Base-by-base conservation (phyloP, 2,113 vertebrate species). In the Polypterus senegalus region DNA sequence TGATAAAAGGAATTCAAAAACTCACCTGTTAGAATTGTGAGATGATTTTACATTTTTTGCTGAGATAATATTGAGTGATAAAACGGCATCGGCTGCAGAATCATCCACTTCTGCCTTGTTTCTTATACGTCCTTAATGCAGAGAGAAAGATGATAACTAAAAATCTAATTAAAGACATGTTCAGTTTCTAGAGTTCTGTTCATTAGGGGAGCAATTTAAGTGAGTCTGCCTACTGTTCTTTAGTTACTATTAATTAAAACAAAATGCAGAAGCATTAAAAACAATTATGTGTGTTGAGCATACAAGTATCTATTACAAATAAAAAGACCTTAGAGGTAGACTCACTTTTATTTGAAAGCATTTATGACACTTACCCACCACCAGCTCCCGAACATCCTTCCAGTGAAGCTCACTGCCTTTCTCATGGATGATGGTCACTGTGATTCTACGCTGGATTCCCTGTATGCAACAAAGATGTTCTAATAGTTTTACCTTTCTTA, bases 11-110 rank as follows among this genome's bases (percentile, higher is more conserved):
- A 27, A 27, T 27, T 27, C 27, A 27, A 27, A 7, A 52, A 10
- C 61, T 51, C 71, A 97, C 96, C 93, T 94, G 84, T 92, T 94
- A 65, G 90, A 89, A 76, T 77, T 97, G 78, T 97, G 91, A 62
- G 93, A 94, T 0, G 92, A 92, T 67, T 93, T 97, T 71, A 99
- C 83, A 73, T 93, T 96, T 75, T 98, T 97, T 48, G 95, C 94
- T 49, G 96, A 99, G 72, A 99, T 95, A 43, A 99, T 99, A 73
- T 98, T 97, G 46, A 99, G 85, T 55, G 94, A 98, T 49, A 99
- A 78, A 63, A 98, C 88, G 0, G 93, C 91, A 51, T 99, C 96
- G 3, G 91, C 82, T 1, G 91, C 90, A 46, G 84, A 71, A 60
- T 97, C 93, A 47, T 97, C 91, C 58, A 95, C 94, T 69, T 97